Base-by-base conservation (phyloP, 1,140 invertebrate genomes). In the Tribolium madens region DNA sequence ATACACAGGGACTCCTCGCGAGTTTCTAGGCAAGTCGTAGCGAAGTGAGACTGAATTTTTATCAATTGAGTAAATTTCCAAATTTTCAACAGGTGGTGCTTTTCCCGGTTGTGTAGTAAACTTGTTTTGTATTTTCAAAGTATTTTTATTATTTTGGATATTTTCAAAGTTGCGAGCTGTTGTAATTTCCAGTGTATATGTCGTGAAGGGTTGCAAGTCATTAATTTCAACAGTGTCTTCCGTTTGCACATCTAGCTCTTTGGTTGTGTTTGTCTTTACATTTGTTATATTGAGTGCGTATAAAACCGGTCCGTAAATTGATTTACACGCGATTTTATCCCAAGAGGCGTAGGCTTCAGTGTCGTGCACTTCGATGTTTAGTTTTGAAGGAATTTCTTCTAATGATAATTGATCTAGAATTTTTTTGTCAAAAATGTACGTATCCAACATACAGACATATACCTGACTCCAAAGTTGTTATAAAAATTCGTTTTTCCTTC, bases 41-140 rank as follows among this genome's bases (percentile, higher is more conserved):
- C 82, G 52, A 3, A 83, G 14, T 12, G 75, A 81, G 1, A 79
- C 76, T 3, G 73, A 76, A 21, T 81, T 77, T 1, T 64, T 12
- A 13, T 75, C 81, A 6, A 80, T 79, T 6, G 81, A 76, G 52
- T 82, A 83, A 6, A 82, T 7, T 78, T 83, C 81, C 7, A 81
- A 60, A 26, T 83, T 82, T 76, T 60, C 52, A 5, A 81, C 75
- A 15, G 77, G 4, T 14, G 77, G 64, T 18, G 82, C 82, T 21
- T 21, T 52, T 31, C 81, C 82, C 10, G 82, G 64, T 53, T 79
- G 57, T 4, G 82, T 83, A 6, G 57, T 77, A 60, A 83, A 82
- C 48, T 75, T 48, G 14, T 76, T 73, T 0, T 14, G 46, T 4
- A 76, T 72, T 4, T 10, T 76, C 3, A 57, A 12, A 12, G 75